Evolutionary conservation across 1,140 invertebrate species (phyloP), one percentile per base, ranked within the genome.

Genomic region (Cherax destructor): DNA sequence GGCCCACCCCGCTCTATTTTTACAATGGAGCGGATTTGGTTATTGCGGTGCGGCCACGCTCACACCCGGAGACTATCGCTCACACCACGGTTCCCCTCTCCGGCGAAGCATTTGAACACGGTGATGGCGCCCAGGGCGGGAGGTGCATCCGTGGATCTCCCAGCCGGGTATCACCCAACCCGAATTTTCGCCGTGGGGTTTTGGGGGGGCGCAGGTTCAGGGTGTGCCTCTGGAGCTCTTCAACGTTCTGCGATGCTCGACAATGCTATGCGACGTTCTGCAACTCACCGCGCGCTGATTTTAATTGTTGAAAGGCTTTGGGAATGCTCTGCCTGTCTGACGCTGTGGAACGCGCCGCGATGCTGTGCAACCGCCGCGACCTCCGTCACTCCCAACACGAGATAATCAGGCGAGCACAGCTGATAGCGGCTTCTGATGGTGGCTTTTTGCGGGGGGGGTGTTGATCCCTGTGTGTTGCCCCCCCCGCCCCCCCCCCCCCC

Each of bases 121-220:
- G 49, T 59, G 87, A 72, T 56, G 87, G 79, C 47, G 79, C 30
- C 21, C 47, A 69, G 65, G 87, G 78, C 79, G 65, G n/a, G 80
- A 79, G 87, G 87, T 89, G 87, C 87, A 89, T 89, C 87, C 87
- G 87, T 89, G 79, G 87, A 79, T 89, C 87, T 89, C 79, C 87
- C 87, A 89, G 87, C 41, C 87, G 61, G 80, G 80, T 89, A 89
- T 89, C 87, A 89, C 83, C 87, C 79, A 50, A n/a, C 41, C 47
- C 79, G 69, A 89, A 89, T 83, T 89, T 89, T 89, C 87, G 87
- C 47, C 83, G 47, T 21, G 79, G n/a, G 30, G 49, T n/a, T 41
- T 2, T 41, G 30, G 2, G 30, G 11, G 79, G 87, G 41, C 59
- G 21, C 86, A 88, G 86, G 86, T 81, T 77, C 78, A 77, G 77